Conservation (phyloP, 2,888 invertebrate genomes). For the Aspidiotus rigidus region DNA sequence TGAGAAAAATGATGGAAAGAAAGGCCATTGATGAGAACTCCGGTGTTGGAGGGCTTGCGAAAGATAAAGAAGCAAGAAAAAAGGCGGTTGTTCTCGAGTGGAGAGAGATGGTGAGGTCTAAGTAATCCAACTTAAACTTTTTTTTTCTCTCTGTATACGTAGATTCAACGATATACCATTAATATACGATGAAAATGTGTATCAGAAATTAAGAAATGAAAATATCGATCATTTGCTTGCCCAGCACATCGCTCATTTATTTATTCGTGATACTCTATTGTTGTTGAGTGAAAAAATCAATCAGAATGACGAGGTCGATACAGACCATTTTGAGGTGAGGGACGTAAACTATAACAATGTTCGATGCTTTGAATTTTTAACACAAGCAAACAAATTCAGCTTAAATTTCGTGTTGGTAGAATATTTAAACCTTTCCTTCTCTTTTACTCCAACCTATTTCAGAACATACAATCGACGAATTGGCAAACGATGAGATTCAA, state of each 20-base stretch:
- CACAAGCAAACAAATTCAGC: neutral
- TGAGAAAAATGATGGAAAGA: no score
- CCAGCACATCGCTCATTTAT: conserved; percentile 93
- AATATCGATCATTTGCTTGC: conserved; percentile 89
- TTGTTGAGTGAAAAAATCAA: conserved; percentile 89
- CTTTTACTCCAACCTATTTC: conserved; percentile 37
- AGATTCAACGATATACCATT: conserved; percentile 90
- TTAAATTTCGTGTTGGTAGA: neutral
- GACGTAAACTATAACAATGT: neutral
- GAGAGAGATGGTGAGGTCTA: no score
- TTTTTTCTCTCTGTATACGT: neutral
- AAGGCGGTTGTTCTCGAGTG: no score
- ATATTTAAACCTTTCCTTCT: neutral
- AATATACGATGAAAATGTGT: conserved; percentile 73
- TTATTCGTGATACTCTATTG: conserved; percentile 93
- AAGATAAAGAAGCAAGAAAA: no score
- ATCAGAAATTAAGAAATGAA: conserved; percentile 69
- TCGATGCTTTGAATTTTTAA: conserved; percentile 1
- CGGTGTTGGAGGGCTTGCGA: no score
- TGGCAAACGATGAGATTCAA: conserved; percentile 99
- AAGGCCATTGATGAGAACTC: no score
- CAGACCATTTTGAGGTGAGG: conserved; percentile 93
- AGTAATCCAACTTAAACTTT: no score
- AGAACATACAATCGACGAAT: conserved; percentile 98
- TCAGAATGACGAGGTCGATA: conserved; percentile 85